Percentiles rank a stretch among this genome's conserved stretches.
phyloP scores from a whole-genome alignment of 2,113 vertebrate species.

The Callopanchax toddi region DNA sequence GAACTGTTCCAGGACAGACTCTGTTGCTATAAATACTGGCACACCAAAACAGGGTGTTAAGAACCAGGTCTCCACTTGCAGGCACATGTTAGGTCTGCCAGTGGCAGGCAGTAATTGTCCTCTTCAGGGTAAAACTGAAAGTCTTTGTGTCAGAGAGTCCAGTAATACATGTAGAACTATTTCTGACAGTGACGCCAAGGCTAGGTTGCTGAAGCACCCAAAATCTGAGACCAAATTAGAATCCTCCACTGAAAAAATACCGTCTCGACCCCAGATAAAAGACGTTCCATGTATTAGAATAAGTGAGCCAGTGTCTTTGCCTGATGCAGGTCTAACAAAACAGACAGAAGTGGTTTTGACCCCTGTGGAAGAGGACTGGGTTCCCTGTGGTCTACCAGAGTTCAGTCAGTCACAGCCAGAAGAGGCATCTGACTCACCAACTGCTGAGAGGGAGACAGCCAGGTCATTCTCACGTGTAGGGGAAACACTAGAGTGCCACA shows the following conservation, averaged over 20 bases:
- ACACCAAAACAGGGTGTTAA: slow-evolving; percentile 21
- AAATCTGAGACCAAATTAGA: slow-evolving; percentile 43
- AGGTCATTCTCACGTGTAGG: slow-evolving; percentile 69
- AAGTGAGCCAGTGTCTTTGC: slow-evolving; percentile 15
- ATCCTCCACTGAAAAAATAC: slow-evolving; percentile 15
- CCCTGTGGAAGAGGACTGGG: slow-evolving; percentile 49
- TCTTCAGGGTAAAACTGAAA: slow-evolving; percentile 40
- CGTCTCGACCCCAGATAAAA: slow-evolving; percentile 18
- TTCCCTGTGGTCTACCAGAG: slow-evolving; percentile 57
- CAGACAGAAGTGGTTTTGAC: slow-evolving; percentile 30
- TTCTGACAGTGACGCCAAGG: slow-evolving; percentile 22
- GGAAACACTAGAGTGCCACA: slow-evolving; percentile 81
- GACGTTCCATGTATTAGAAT: slow-evolving; percentile 8
- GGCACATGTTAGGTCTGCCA: slow-evolving; percentile 39
- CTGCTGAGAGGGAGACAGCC: slow-evolving; percentile 42
- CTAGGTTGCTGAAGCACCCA: slow-evolving; percentile 14
- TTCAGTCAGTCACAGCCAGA: slow-evolving; percentile 62
- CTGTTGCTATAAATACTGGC: slow-evolving; percentile 23
- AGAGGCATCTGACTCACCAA: slow-evolving; percentile 43
- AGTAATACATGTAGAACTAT: slow-evolving; percentile 28
- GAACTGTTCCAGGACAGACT: slow-evolving; percentile 26
- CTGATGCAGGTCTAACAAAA: slow-evolving; percentile 42
- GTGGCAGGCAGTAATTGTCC: slow-evolving; percentile 21
- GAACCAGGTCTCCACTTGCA: slow-evolving; percentile 35
- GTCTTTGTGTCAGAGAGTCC: slow-evolving; percentile 28